A percentile compares a stretch with the other conserved stretches of the same genome.
phyloP scores from a whole-genome alignment of 2,113 vertebrate genomes.

The Neomonachus schauinslandi region DNA sequence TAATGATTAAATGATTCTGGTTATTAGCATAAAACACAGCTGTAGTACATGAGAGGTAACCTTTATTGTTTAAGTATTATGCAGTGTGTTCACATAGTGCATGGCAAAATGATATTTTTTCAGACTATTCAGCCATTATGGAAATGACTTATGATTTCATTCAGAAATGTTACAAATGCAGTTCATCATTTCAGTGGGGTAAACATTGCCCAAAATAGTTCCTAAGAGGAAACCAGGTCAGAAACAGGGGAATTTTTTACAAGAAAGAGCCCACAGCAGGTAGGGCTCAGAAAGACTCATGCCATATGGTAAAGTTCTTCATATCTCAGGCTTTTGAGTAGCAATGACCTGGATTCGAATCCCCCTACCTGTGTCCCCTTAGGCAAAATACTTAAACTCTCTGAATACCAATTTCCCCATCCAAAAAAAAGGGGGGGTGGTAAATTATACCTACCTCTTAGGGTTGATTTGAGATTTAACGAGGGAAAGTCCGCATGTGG shows the following conservation, averaged over 20 bases:
- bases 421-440: neutral
- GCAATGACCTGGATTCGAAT: neutral
- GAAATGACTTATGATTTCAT: slow-evolving; percentile 58
- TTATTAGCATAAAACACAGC: slow-evolving; percentile 69
- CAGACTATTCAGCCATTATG: slow-evolving; percentile 40
- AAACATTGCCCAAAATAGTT: neutral
- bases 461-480: too few relatives aligned
- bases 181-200: neutral
- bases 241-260: neutral
- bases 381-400: neutral
- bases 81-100: neutral
- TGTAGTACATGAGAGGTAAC: neutral
- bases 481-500: neutral
- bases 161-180: slow-evolving; percentile 46
- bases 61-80: slow-evolving; percentile 68
- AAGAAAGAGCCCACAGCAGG: neutral
- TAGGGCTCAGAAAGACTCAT: neutral
- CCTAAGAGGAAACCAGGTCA: neutral
- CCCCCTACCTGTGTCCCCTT: neutral
- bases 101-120: neutral
- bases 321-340: neutral
- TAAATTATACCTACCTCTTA: neutral
- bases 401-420: neutral
- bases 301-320: neutral
- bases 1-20: slow-evolving; percentile 71